Evolutionary conservation across 1,140 invertebrate species (phyloP).

Genomic region (Drosophila punjabiensis): DNA sequence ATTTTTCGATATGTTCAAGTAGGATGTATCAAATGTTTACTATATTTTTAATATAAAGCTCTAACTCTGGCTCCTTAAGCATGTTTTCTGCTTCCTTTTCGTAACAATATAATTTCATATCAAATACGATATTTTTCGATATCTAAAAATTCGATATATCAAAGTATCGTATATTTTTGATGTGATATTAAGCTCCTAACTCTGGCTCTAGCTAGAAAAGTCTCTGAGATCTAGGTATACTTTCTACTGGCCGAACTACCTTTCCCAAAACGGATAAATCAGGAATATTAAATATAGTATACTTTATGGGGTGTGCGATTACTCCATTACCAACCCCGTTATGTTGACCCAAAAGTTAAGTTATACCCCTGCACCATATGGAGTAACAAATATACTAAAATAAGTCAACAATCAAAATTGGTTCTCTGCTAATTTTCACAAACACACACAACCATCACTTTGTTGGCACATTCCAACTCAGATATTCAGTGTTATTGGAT

Average conservation of each 20-base stretch:
- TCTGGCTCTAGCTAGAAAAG: no score
- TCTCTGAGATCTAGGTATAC: not conserved
- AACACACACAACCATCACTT: not conserved
- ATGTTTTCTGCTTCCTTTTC: not conserved
- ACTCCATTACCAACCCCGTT: not conserved
- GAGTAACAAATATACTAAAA: not conserved
- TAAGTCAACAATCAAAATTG: not conserved
- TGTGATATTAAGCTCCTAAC: not conserved
- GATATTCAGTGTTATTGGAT: not conserved
- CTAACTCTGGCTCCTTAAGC: no score
- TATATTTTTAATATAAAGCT: not conserved
- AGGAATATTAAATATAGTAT: not conserved
- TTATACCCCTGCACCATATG: not conserved
- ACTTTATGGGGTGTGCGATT: not conserved
- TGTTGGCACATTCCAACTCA: constrained; percentile 20
- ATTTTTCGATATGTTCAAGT: not conserved
- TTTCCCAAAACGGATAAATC: not conserved
- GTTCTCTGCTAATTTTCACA: constrained; percentile 19
- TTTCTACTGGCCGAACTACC: not conserved
- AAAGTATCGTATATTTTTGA: not conserved
- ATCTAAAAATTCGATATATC: not conserved
- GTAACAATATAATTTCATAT: not conserved
- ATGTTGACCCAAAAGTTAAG: not conserved
- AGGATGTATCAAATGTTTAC: no score
- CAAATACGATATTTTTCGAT: not conserved